phyloP scores from a whole-genome alignment of 1,140 invertebrate genomes.

The Mamestra configurata region DNA sequence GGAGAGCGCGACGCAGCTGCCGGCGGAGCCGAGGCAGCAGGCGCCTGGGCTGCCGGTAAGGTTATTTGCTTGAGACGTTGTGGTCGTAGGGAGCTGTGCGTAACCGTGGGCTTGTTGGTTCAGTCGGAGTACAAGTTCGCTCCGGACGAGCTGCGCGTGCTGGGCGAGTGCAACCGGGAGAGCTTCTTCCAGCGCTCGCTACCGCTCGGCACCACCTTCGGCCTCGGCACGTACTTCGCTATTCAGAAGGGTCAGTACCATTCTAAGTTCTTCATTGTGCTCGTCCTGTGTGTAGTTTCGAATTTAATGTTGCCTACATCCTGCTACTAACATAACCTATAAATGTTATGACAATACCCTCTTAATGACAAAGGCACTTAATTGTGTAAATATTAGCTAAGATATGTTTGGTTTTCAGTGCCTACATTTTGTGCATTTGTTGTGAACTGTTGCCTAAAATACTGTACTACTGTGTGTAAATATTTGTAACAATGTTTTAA shows the following conservation, averaged over 20 bases:
- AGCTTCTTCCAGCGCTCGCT: constrained; percentile 92
- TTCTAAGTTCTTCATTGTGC: background rate
- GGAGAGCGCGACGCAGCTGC: constrained; percentile 45
- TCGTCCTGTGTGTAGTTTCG: background rate
- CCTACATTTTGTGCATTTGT: too few species aligned
- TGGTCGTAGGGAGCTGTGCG: background rate
- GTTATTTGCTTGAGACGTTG: constrained; percentile 54
- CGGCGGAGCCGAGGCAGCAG: constrained; percentile 39
- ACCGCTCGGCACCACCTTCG: constrained; percentile 89
- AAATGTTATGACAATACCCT: too few species aligned
- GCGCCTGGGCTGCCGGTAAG: constrained; percentile 65
- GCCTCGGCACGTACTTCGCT: constrained; percentile 89
- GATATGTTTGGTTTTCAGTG: too few species aligned
- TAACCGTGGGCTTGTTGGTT: constrained; percentile 54
- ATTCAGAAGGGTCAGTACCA: constrained; percentile 88
- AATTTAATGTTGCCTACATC: too few species aligned
- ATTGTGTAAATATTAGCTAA: too few species aligned
- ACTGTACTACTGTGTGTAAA: too few species aligned
- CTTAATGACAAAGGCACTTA: too few species aligned
- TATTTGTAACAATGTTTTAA: too few species aligned
- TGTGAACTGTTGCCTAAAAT: too few species aligned
- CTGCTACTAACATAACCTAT: too few species aligned
- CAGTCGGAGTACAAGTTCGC: constrained; percentile 89
- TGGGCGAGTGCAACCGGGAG: constrained; percentile 92
- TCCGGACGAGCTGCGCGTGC: constrained; percentile 90